Base-by-base conservation (phyloP, 2,888 invertebrate species). In the Amphipoea lucens region DNA sequence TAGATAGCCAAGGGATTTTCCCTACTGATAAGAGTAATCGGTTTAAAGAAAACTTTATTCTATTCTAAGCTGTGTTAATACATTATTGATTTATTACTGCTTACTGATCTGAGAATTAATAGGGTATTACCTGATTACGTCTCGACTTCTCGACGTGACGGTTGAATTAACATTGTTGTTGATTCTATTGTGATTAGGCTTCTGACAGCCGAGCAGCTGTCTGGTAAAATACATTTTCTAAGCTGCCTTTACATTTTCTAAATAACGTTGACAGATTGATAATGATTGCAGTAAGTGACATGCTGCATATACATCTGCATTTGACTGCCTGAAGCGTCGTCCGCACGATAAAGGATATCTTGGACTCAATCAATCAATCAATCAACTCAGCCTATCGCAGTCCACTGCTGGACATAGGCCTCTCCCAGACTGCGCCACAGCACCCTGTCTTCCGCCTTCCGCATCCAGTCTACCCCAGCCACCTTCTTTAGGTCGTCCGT, bases 101-200 rank as follows among this genome's bases (percentile, higher is more conserved):
- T 76, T 81, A 84, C 65, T 73, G 81, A 80, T 83, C 69, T 45
- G 65, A 69, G 65, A 70, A 84, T 83, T 81, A 83, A 73, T 81
- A 70, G 54, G 65, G 60, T 72, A 80, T 79, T 74, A 83, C n/a
- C 40, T 66, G 69, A 74, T 82, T 82, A 74, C 42, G 79, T 79
- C 62, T 67, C 11, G 14, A 45, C 17, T 57, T 57, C 57, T 57
- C 57, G 9, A 57, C n/a, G 45, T 74, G 79, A 67, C 42, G 42
- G 17, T 14, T n/a, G 48, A 62, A 79, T 83, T 74, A 67, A 40
- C 62, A 74, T 83, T n/a, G 68, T 14, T 4, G 7, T 67, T 17
- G 11, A 68, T 14, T 17, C 36, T n/a, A 62, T 20, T 75, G 63
- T 69, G 54, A 57, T 62, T 57, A 11, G 14, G 40, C 2, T 81